Evolutionary conservation across 2,113 vertebrate genomes (phyloP), one percentile per base, ranked within the genome.

Genomic region (Oenanthe melanoleuca): DNA sequence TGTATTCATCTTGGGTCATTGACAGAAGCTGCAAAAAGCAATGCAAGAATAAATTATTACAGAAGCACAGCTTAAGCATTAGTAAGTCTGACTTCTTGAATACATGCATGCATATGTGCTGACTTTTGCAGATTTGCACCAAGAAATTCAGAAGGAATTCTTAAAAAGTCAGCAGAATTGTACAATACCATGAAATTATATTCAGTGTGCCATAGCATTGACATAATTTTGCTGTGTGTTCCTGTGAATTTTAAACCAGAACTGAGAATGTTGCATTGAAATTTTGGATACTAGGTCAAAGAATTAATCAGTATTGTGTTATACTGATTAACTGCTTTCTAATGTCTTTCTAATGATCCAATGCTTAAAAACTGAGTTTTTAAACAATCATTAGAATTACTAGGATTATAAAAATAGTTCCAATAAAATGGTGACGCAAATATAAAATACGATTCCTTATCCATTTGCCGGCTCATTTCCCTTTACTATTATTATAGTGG

Each of bases 1-100:
- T 99, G 99, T 98, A 99, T 97, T 98, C 98, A 96, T 99, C 99
- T 98, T 98, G 99, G 90, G 99, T 99, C 98, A 98, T 95, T 96
- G 99, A 99, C 89, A 99, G 98, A 93, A 99, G 99, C 99, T 99
- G 97, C 92, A 98, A 98, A 97, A 98, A 95, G 97, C 95, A 98
- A 98, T 91, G 97, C 86, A 93, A 97, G 93, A 96, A 98, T 31
- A 97, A 96, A 93, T 96, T 89, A 97, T 98, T 98, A 98, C 79
- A 92, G 94, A 95, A 93, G 92, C 86, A 92, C 0, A 47, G 95
- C 93, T 45, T 57, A 97, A 97, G 97, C 95, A 93, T 86, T 86
- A 73, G 52, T 69, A 91, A 74, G 47, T 93, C 47, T 77, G 80
- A 73, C 12, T 66, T 65, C 78, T 57, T 87, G 52, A 86, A 81